Conservation (phyloP, 2,888 invertebrate genomes). For the Machimus rusticus region DNA sequence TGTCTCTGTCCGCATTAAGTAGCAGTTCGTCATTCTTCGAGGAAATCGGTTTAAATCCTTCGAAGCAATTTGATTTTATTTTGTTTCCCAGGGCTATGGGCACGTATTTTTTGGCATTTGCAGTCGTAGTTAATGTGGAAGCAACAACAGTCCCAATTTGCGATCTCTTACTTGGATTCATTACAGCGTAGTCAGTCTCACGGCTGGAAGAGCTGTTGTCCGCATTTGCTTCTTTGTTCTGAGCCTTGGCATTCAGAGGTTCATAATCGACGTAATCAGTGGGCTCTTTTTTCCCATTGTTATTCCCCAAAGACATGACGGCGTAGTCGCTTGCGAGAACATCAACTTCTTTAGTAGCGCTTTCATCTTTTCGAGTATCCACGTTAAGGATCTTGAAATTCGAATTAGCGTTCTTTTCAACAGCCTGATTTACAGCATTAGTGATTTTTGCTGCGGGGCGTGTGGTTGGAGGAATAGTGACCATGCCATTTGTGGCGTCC, state of each 20-base stretch:
- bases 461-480: constrained; percentile 54
- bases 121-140: neutral
- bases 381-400: constrained; percentile 44
- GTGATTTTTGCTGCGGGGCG: neutral
- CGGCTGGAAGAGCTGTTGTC: constrained; percentile 43
- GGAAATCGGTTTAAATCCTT: constrained; percentile 49
- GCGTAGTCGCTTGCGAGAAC: constrained; percentile 50
- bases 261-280: constrained; percentile 42
- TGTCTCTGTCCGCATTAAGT: neutral
- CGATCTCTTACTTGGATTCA: constrained; percentile 56
- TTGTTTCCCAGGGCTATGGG: constrained; percentile 36
- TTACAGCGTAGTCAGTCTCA: constrained; percentile 64
- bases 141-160: neutral
- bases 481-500: constrained; percentile 58
- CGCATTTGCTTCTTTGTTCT: neutral
- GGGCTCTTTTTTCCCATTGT: neutral
- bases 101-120: constrained; percentile 9
- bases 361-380: neutral
- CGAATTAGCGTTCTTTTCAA: neutral
- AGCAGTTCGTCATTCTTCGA: constrained; percentile 45
- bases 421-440: neutral
- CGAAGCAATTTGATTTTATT: constrained; percentile 38
- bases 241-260: neutral
- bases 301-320: constrained; percentile 48
- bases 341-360: constrained; percentile 43